Conservation (phyloP, 2,888 invertebrate genomes). For the Lucinisca nassula region DNA sequence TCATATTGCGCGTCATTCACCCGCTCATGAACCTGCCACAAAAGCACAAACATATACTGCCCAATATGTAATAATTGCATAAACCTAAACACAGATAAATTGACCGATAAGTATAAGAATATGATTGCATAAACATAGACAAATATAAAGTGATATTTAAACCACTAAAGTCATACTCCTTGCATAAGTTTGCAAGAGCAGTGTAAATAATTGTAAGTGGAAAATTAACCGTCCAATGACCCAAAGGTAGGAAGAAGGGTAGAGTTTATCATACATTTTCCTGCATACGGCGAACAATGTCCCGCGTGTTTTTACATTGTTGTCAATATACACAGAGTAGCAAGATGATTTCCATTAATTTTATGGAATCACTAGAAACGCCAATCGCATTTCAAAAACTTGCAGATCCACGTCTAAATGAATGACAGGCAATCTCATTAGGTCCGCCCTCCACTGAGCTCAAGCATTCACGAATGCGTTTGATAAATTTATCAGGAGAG, state of each 20-base stretch:
- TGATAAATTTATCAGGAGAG: background rate
- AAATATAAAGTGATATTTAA: background rate
- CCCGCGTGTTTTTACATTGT: background rate
- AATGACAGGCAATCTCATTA: background rate
- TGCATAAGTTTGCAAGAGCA: background rate
- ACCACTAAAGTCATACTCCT: background rate
- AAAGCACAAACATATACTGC: background rate
- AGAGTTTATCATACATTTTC: background rate
- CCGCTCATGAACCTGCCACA: background rate
- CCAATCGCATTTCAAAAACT: conserved; percentile 13
- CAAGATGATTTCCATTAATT: conserved; percentile 16
- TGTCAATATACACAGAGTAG: conserved; percentile 13
- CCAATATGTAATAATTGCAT: background rate
- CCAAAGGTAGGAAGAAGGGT: background rate
- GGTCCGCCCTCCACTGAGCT: background rate
- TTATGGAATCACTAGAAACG: background rate
- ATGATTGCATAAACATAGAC: background rate
- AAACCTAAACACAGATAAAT: background rate
- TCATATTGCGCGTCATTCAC: background rate
- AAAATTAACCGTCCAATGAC: background rate
- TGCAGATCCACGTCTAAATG: background rate
- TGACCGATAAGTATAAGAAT: background rate
- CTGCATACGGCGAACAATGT: background rate
- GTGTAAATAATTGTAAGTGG: background rate
- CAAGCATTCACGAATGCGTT: background rate